phyloP scores from a whole-genome alignment of 2,113 vertebrate species.

The Podiceps cristatus region DNA sequence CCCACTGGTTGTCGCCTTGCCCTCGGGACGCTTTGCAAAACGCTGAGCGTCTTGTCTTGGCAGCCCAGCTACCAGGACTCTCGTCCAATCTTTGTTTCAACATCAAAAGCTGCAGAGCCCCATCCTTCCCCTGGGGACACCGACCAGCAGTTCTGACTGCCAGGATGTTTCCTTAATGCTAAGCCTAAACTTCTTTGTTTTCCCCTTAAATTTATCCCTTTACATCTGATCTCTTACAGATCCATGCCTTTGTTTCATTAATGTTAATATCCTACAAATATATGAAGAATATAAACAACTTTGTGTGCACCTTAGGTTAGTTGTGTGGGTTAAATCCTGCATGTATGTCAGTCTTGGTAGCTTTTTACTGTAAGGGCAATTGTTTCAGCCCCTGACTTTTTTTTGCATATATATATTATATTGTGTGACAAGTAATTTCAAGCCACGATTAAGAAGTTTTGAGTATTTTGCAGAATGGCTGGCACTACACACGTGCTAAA shows the following conservation, averaged over 20 bases:
- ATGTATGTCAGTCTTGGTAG: fast-evolving
- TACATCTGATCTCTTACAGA: background rate
- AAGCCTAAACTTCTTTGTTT: background rate
- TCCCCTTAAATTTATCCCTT: background rate
- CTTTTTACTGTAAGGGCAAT: background rate
- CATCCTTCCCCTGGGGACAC: background rate
- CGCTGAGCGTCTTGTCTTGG: background rate
- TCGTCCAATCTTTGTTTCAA: conserved; percentile 54
- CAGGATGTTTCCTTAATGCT: background rate
- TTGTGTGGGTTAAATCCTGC: background rate
- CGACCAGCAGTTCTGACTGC: conserved; percentile 3
- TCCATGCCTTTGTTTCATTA: background rate
- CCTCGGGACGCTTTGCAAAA: background rate
- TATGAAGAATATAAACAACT: background rate
- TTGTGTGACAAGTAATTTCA: background rate
- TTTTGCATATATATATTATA: background rate
- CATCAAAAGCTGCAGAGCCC: background rate
- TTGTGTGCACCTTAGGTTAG: background rate
- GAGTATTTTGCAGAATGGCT: background rate
- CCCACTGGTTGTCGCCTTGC: background rate
- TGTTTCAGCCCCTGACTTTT: background rate
- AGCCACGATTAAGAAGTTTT: background rate
- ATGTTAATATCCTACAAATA: background rate
- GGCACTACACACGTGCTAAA: background rate
- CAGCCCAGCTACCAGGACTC: background rate